Conservation (phyloP, 1,140 invertebrate species). For the Armadillidium nasatum region DNA sequence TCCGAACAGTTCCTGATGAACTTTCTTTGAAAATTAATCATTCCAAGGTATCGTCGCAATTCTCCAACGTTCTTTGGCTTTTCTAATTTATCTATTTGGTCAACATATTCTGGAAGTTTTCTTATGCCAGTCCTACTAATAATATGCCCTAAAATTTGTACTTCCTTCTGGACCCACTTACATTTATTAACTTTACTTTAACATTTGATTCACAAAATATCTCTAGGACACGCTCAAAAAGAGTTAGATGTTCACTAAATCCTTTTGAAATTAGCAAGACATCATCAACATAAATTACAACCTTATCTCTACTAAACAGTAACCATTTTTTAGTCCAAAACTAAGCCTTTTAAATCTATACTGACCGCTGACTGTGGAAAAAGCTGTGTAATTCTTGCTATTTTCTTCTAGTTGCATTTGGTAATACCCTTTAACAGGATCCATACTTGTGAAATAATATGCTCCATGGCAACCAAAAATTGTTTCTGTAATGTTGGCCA, state of each 20-base stretch:
- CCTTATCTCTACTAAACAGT: not conserved
- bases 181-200: not conserved
- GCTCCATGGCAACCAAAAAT: conserved; percentile 2
- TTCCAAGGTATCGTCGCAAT: not conserved
- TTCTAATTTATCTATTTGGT: not conserved
- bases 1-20: not conserved
- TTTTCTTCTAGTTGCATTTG: not conserved
- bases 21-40: not conserved
- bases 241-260: not conserved
- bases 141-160: not conserved
- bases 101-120: not conserved
- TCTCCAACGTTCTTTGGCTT: not conserved
- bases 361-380: too few relatives aligned
- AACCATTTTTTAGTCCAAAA: not conserved
- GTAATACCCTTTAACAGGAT: not conserved
- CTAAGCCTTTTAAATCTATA: not conserved
- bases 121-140: not conserved
- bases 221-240: not conserved
- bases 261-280: not conserved
- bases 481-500: conserved; percentile 3
- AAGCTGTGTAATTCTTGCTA: not conserved
- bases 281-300: not conserved
- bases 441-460: not conserved
- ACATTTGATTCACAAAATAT: not conserved
- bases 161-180: not conserved